Base-by-base conservation (phyloP, 2,888 invertebrate genomes). In the Leptinotarsa haldemani region DNA sequence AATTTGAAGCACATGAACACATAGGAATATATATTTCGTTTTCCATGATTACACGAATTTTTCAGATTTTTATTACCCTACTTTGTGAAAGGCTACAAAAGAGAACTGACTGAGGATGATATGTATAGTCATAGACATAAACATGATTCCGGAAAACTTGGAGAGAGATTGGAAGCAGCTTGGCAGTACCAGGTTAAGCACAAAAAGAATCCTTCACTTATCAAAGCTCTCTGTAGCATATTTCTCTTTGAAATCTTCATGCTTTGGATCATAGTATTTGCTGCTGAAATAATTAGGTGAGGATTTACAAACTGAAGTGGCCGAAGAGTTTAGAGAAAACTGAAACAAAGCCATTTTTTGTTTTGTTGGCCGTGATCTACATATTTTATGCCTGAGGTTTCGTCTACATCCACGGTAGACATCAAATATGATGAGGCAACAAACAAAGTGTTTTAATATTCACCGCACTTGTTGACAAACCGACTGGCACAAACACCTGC, bases 61-160 rank as follows among this genome's bases (percentile, higher is more conserved):
- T 87, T 74, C 80, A 90, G 90, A 81, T 90, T 90, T 89, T 82
- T 89, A 2, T 83, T 88, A 56, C 88, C 88, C 5, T 82, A 88
- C 48, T 89, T 90, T 79, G 81, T 84, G 64, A 87, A 88, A 80
- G 90, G 90, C 1, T 84, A 83, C 64, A 87, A 83, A 76, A 86
- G 86, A 69, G 89, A 89, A 74, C 82, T 90, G 47, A 87, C 87
- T 52, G 87, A 89, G 71, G 85, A 87, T 63, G 90, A 91, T 82
- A 83, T 91, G 46, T 89, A 88, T 78, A 85, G 86, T 74, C 86
- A 88, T n/a, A 83, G 90, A 13, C 83, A 82, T 4, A 40, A 40
- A 40, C 89, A 90, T 77, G 84, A 85, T 53, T 89, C 90, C 1
- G 83, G 75, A n/a, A 50, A 58, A n/a, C 81, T 90, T 18, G 89